Percentiles rank a stretch among this genome's conserved stretches.
Conservation (phyloP, 1,140 invertebrate species). For the Bombus breviceps region DNA sequence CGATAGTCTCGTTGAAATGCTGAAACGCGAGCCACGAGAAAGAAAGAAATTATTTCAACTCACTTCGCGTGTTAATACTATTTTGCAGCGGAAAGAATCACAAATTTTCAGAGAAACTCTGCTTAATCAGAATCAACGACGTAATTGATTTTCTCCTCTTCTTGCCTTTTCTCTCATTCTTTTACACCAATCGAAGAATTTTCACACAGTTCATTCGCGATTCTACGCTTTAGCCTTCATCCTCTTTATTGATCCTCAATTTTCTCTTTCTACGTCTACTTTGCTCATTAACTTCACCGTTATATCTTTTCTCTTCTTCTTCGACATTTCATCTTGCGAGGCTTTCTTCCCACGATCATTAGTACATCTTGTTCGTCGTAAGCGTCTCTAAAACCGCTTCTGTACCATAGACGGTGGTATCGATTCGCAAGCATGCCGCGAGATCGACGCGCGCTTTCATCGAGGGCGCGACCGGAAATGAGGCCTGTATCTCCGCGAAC, state of each 20-base stretch:
- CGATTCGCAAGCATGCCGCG: conserved; percentile 11
- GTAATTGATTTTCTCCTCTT: background rate
- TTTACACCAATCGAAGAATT: too few relatives aligned
- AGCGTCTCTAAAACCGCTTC: background rate
- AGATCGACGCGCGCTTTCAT: conserved; percentile 33
- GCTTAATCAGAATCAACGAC: background rate
- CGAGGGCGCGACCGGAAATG: conserved; percentile 48
- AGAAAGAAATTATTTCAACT: background rate
- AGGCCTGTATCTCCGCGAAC: conserved; percentile 47
- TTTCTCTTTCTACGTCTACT: background rate
- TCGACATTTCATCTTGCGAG: background rate
- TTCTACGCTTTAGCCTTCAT: too few relatives aligned
- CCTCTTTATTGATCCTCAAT: too few relatives aligned
- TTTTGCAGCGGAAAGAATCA: background rate
- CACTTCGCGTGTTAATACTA: too few relatives aligned
- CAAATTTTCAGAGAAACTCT: background rate
- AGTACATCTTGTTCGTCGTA: background rate
- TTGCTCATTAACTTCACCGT: conserved; percentile 9
- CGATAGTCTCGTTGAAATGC: background rate
- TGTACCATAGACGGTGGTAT: background rate
- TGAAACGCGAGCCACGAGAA: too few relatives aligned
- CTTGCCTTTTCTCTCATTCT: too few relatives aligned
- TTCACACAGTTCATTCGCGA: background rate
- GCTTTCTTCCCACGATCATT: conserved; percentile 15
- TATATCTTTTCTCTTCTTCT: too few relatives aligned